A percentile compares a stretch with the other conserved stretches of the same genome.
Evolutionary conservation across 2,888 invertebrate species (phyloP).

Genomic region (Lottia scabra): DNA sequence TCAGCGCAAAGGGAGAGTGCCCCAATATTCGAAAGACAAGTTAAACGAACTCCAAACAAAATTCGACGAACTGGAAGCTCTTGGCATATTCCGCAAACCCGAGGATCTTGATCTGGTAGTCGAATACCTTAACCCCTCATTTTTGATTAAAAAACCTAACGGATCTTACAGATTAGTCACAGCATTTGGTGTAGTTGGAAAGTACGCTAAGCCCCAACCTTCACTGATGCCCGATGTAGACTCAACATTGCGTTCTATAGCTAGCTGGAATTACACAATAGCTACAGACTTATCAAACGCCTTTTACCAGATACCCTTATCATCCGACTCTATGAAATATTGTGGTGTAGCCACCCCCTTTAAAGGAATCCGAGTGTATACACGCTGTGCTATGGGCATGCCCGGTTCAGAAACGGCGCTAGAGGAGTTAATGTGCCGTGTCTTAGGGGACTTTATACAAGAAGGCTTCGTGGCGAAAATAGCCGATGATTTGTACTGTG

Average conservation of each 20-base stretch:
- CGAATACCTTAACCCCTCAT: slow-evolving; percentile 39
- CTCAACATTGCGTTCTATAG: slow-evolving; percentile 23
- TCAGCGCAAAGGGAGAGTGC: slow-evolving; percentile 39
- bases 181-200: slow-evolving; percentile 28
- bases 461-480: too few relatives aligned
- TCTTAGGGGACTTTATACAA: too few relatives aligned
- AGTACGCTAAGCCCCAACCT: slow-evolving; percentile 39
- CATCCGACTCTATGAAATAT: slow-evolving; percentile 38
- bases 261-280: slow-evolving; percentile 39
- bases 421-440: slow-evolving; percentile 32
- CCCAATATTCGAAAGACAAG: slow-evolving; percentile 38
- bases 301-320: slow-evolving; percentile 42
- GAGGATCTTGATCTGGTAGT: slow-evolving; percentile 27
- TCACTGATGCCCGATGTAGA: slow-evolving; percentile 32
- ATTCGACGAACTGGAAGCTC: slow-evolving; percentile 40
- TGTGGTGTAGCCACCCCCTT: slow-evolving; percentile 44
- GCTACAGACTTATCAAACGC: slow-evolving; percentile 33
- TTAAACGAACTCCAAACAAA: slow-evolving; percentile 35
- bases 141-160: slow-evolving; percentile 27
- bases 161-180: slow-evolving; percentile 31
- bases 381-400: slow-evolving; percentile 34
- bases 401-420: slow-evolving; percentile 44
- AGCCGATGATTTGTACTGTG: too few relatives aligned
- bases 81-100: slow-evolving; percentile 27
- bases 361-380: slow-evolving; percentile 35